Conservation (phyloP, 2,113 vertebrate species). For the Pterocles gutturalis region DNA sequence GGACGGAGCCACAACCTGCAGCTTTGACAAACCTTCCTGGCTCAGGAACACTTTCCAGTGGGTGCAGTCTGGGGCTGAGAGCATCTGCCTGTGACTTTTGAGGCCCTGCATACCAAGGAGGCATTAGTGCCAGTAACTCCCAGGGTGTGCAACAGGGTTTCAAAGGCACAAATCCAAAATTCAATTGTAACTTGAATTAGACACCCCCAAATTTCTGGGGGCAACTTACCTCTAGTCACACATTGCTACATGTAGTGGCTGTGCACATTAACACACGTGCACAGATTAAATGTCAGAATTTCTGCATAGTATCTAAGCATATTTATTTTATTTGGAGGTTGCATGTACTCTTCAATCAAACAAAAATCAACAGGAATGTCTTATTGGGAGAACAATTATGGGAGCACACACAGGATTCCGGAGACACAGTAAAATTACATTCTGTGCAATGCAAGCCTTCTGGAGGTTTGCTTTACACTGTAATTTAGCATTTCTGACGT, state of each 20-base stretch:
- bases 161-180: neutral
- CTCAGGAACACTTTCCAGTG: neutral
- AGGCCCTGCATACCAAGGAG: neutral
- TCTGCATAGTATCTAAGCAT: neutral
- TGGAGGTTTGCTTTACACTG: constrained; percentile 18
- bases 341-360: neutral
- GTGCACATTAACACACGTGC: neutral
- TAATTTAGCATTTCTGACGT: constrained; percentile 51
- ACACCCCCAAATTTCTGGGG: neutral
- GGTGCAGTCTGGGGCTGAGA: neutral
- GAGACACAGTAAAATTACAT: constrained; percentile 18
- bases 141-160: neutral
- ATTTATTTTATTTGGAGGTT: constrained; percentile 16
- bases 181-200: neutral
- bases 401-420: neutral
- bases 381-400: neutral
- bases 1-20: neutral
- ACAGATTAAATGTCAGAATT: neutral
- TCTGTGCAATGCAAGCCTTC: neutral
- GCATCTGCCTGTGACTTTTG: neutral
- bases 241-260: neutral
- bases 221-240: neutral
- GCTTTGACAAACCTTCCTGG: neutral
- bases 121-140: neutral
- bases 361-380: neutral